These are phyloP conservation scores for Prionailurus bengalensis DNA, from an alignment of 2,113 vertebrate species.

Conservation along the genomic window DNA sequence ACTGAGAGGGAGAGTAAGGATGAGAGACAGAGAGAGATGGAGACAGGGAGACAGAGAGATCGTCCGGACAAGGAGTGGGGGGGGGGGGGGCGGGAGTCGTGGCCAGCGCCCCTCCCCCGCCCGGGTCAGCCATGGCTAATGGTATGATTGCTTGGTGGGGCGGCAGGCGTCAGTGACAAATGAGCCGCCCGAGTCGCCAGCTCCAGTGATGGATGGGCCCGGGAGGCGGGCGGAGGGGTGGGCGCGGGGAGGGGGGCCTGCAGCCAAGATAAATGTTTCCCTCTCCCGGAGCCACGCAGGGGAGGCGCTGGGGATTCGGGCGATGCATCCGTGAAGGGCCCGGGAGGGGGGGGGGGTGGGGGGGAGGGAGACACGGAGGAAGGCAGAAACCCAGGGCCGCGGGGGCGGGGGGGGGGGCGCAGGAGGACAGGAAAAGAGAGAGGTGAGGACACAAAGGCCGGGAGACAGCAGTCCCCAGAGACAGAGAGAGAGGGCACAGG, in stretches of 20 bases:
- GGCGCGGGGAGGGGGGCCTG: fast-evolving
- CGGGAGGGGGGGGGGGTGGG: not conserved
- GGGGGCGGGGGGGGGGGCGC: fast-evolving
- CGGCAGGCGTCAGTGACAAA: constrained; percentile 55
- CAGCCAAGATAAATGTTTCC: constrained; percentile 64
- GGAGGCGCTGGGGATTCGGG: not conserved
- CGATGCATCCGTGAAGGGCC: fast-evolving
- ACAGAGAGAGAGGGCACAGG: not conserved
- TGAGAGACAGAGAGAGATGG: not conserved
- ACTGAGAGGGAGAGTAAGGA: not conserved
- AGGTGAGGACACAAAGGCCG: not conserved
- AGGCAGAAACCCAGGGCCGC: not conserved
- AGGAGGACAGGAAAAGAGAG: not conserved
- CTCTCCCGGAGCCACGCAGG: constrained; percentile 36
- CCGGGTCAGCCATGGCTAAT: constrained; percentile 47
- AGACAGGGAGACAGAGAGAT: not conserved
- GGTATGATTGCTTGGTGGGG: constrained; percentile 43
- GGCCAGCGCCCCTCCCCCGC: not conserved
- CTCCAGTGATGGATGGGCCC: constrained; percentile 54
- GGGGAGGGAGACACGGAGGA: not conserved
- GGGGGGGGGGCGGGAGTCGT: fast-evolving
- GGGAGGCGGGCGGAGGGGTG: not conserved
- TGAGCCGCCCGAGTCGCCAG: not conserved
- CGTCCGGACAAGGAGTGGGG: not conserved
- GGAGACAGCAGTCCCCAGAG: not conserved